Base-by-base conservation (phyloP, 2,113 vertebrate species). In the Psammodynastes pulverulentus region DNA sequence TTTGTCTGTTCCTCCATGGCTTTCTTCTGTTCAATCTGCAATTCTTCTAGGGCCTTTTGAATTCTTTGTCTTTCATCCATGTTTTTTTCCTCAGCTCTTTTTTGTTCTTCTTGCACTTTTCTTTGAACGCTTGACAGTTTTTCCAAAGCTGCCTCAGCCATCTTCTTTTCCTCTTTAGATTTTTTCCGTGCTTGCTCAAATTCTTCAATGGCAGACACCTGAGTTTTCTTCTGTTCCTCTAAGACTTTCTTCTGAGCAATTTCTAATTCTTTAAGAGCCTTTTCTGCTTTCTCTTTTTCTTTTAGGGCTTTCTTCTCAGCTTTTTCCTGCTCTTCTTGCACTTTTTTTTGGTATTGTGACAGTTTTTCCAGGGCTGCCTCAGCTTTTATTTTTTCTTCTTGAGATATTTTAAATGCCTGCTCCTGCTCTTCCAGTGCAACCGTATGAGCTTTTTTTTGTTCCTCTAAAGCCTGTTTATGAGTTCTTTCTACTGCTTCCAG, bases 11-110 rank as follows among this genome's bases (percentile, higher is more conserved):
- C 52, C 43, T 91, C 58, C 8, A 45, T 12, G 9, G 91, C 56
- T 85, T 84, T 79, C 84, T 72, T 67, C n/a, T 79, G 72, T 79
- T 79, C 72, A 43, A 79, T 79, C 72, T 79, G 72, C 72, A 86
- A 86, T 3, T 90, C 85, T 53, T 92, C 88, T 19, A 92, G 43
- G 21, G 93, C 85, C 12, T 54, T 92, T 48, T 93, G 84, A 90
- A 26, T 48, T 86, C n/a, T 54, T 54, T 89, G 26, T 79, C 72
- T 39, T 43, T 79, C 72, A 21, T 79, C 34, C 72, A 21, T 43
- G 34, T 21, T 39, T 43, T 79, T 79, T 39, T 79, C 72, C 72
- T 79, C 19, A 79, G 72, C 34, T 21, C 7, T 79, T 79, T 79
- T 21, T 34, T 79, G 72, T 19, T 79, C 72, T 79, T 17, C 34